A percentile compares a stretch with the other conserved stretches of the same genome.
Conservation (phyloP, 2,797 vertebrate species). For the Dendrocincla fuliginosa region DNA sequence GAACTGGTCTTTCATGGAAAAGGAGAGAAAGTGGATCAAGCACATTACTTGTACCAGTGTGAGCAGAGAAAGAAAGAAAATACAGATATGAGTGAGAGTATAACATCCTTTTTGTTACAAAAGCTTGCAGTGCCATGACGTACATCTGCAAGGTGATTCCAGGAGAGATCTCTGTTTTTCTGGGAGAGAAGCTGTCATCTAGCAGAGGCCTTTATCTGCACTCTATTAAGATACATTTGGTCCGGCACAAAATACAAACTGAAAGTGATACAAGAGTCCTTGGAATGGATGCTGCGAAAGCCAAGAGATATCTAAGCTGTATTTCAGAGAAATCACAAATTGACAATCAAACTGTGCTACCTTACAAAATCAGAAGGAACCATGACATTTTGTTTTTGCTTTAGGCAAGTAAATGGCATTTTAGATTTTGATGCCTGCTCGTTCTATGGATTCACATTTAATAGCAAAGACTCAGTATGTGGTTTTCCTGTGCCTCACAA, state of each 20-base stretch:
- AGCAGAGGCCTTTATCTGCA: neutral
- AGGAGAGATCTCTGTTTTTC: neutral
- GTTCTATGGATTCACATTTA: neutral
- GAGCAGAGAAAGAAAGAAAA: neutral
- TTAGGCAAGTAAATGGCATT: conserved; percentile 16
- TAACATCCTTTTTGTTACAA: neutral
- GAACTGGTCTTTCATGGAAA: neutral
- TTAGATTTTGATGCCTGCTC: conserved; percentile 22
- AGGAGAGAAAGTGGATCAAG: neutral
- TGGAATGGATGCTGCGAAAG: neutral
- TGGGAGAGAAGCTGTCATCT: neutral
- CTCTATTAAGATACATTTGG: neutral
- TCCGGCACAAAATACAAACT: neutral
- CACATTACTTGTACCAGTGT: neutral
- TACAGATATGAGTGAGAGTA: neutral
- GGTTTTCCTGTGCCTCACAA: neutral
- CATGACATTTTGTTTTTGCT: neutral
- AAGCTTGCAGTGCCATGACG: neutral
- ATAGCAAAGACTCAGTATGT: neutral
- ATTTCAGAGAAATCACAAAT: conserved; percentile 7
- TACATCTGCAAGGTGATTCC: neutral
- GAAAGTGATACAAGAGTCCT: neutral
- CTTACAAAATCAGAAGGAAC: conserved; percentile 12
- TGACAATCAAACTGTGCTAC: neutral
- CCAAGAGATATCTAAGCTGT: neutral